phyloP scores from a whole-genome alignment of 2,888 invertebrate species.

The Chelonus formosanus region DNA sequence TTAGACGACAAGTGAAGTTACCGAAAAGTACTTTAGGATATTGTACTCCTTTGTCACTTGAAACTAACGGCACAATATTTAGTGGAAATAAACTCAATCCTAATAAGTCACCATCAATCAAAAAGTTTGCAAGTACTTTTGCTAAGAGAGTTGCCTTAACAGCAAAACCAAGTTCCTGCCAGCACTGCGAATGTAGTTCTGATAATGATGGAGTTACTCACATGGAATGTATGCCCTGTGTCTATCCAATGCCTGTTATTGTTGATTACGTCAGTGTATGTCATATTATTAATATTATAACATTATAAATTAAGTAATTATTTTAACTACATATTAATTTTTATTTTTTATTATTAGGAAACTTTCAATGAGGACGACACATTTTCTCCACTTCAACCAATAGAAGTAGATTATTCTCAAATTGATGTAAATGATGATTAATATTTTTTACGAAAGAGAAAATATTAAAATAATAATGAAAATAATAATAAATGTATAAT shows the following conservation, averaged over 20 bases:
- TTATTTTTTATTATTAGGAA: constrained; percentile 49
- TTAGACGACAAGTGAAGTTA: constrained; percentile 77
- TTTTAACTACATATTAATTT: not conserved
- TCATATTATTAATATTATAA: constrained; percentile 25
- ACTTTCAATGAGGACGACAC: constrained; percentile 57
- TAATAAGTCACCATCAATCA: constrained; percentile 69
- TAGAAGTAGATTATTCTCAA: constrained; percentile 54
- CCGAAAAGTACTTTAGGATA: constrained; percentile 81
- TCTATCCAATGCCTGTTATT: constrained; percentile 66
- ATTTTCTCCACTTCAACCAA: constrained; percentile 49
- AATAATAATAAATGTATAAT: not conserved
- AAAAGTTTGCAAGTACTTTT: constrained; percentile 74
- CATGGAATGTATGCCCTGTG: constrained; percentile 74
- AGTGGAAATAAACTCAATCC: constrained; percentile 70
- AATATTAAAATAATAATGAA: not conserved
- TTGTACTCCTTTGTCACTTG: constrained; percentile 83
- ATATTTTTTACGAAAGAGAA: constrained; percentile 1
- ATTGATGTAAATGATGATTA: constrained; percentile 51
- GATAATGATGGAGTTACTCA: constrained; percentile 73
- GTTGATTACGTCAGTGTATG: constrained; percentile 67
- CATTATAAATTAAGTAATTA: too few relatives aligned
- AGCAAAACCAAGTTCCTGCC: constrained; percentile 71
- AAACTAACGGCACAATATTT: constrained; percentile 83
- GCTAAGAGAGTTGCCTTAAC: constrained; percentile 73
- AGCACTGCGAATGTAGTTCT: constrained; percentile 76